phyloP scores from a whole-genome alignment of 2,113 vertebrate species.

The Bos indicus region DNA sequence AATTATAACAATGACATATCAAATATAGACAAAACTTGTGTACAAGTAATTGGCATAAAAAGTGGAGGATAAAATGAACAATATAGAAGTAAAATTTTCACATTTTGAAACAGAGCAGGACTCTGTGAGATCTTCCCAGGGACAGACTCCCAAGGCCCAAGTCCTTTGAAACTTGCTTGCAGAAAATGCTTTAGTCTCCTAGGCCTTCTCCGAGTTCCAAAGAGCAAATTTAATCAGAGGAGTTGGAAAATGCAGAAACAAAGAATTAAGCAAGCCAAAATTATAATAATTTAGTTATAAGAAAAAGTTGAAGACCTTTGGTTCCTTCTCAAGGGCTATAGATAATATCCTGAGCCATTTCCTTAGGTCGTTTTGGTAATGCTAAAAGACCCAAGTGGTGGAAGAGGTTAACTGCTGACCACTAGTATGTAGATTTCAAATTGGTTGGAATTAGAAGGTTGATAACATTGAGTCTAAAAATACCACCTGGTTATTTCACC shows the following conservation, averaged over 20 bases:
- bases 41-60: background rate
- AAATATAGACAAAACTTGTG: background rate
- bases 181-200: background rate
- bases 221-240: background rate
- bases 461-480: background rate
- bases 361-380: background rate
- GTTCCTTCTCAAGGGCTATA: background rate
- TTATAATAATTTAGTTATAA: background rate
- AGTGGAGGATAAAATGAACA: background rate
- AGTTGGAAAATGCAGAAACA: background rate
- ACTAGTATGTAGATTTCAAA: background rate
- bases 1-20: background rate
- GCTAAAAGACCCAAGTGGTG: background rate
- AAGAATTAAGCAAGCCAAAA: background rate
- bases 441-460: background rate
- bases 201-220: background rate
- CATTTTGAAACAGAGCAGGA: background rate
- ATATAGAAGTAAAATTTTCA: background rate
- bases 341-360: background rate
- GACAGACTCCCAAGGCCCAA: background rate
- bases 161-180: background rate
- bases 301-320: background rate
- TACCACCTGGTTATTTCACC: background rate
- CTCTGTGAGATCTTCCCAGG: background rate
- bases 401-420: background rate